Evolutionary conservation across 92 coral and sea anemone species (phyloP).

Genomic region (Umimayanthus chanpuru): DNA sequence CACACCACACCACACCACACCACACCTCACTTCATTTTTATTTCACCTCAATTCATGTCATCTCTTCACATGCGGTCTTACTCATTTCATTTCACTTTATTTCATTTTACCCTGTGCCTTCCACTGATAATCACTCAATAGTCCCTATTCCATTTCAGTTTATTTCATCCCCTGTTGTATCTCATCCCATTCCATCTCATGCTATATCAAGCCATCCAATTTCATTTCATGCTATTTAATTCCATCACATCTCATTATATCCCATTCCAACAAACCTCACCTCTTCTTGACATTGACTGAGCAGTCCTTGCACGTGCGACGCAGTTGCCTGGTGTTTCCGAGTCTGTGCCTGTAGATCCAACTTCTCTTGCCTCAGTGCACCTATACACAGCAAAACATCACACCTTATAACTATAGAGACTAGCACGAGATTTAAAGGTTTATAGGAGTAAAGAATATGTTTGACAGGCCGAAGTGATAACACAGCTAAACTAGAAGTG

Average conservation of each 20-base stretch:
- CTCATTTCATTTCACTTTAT: not conserved
- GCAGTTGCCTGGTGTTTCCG: conserved; percentile 83
- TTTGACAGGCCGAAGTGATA: not conserved
- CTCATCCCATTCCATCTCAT: not conserved
- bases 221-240: not conserved
- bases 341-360: conserved; percentile 77
- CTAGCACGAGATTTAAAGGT: not conserved
- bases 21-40: no score
- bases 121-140: not conserved
- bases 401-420: no score
- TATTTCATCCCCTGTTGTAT: not conserved
- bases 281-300: conserved; percentile 79
- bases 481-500: not conserved
- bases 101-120: not conserved
- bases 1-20: no score
- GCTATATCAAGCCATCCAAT: not conserved
- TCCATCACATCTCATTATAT: no score
- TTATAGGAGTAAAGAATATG: not conserved
- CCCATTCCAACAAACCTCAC: conserved; percentile 37
- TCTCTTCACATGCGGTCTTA: not conserved
- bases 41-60: no score
- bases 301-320: conserved; percentile 73
- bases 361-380: conserved; percentile 87
- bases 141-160: not conserved
- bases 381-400: conserved; percentile 50